phyloP scores from a whole-genome alignment of 2,888 invertebrate genomes.

The Cataglyphis rosenhaueri region DNA sequence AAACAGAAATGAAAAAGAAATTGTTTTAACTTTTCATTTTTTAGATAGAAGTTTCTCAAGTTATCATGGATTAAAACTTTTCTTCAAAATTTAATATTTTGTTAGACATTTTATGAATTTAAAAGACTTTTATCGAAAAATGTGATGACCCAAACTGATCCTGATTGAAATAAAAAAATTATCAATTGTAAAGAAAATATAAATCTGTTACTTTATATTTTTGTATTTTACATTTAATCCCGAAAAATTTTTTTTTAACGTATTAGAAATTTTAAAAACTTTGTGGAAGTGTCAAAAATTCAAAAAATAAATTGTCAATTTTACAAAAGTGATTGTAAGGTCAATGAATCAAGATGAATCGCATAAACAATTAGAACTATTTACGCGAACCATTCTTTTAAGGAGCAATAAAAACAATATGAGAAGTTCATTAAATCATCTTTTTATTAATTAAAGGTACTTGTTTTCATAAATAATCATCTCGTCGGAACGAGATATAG shows the following conservation, averaged over 20 bases:
- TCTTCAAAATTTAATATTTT: background rate
- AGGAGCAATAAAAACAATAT: constrained; percentile 30
- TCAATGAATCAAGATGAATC: background rate
- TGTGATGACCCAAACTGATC: background rate
- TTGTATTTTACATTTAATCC: background rate
- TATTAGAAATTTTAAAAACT: background rate
- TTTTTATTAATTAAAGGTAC: constrained; percentile 53
- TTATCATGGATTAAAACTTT: background rate
- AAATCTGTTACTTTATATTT: background rate
- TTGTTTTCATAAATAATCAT: constrained; percentile 31
- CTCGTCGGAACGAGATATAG: constrained; percentile 20
- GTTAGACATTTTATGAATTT: background rate
- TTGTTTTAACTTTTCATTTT: background rate
- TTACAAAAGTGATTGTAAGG: background rate
- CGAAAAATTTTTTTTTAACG: background rate
- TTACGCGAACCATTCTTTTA: constrained; percentile 13
- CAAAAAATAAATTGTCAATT: background rate
- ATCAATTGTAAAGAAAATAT: background rate
- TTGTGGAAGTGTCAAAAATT: background rate
- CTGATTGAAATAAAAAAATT: background rate
- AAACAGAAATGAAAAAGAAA: background rate
- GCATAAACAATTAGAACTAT: constrained; percentile 27
- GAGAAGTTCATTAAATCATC: constrained; percentile 55
- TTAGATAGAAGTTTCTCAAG: background rate
- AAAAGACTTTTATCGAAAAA: background rate